Percentiles rank a stretch among this genome's conserved stretches.
phyloP scores from a whole-genome alignment of 2,888 invertebrate species.

The Lucinisca nassula region DNA sequence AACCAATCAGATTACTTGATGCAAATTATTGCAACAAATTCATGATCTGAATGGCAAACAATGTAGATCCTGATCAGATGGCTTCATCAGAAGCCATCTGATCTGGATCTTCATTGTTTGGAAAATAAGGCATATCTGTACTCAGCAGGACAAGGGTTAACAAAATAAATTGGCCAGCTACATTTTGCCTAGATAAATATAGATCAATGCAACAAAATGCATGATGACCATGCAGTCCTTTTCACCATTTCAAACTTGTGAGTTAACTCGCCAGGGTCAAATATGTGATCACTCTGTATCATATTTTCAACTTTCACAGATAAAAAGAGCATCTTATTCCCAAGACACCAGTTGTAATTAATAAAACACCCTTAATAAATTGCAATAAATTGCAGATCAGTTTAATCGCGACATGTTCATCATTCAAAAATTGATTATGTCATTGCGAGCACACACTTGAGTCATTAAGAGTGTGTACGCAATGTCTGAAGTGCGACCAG shows the following conservation, averaged over 20 bases:
- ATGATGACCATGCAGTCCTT: background rate
- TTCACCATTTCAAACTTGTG: background rate
- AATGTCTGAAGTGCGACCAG: constrained; percentile 6
- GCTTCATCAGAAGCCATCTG: too few relatives aligned
- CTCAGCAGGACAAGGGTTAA: too few relatives aligned
- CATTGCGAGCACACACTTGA: background rate
- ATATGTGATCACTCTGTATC: background rate
- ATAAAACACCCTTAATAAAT: background rate
- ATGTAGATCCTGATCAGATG: too few relatives aligned
- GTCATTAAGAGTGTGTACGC: background rate
- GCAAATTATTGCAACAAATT: too few relatives aligned
- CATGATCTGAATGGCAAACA: too few relatives aligned
- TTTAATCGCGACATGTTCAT: background rate
- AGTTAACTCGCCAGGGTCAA: background rate
- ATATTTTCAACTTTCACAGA: background rate
- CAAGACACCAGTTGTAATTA: background rate
- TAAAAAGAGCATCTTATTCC: background rate
- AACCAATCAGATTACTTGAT: too few relatives aligned
- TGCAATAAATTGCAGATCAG: background rate
- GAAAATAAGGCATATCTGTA: too few relatives aligned
- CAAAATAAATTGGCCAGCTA: too few relatives aligned
- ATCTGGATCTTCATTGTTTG: too few relatives aligned
- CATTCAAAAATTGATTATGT: background rate
- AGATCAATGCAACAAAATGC: too few relatives aligned
- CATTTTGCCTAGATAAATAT: too few relatives aligned